Base-by-base conservation (phyloP, 2,113 vertebrate species). In the Ceyx margarethae region DNA sequence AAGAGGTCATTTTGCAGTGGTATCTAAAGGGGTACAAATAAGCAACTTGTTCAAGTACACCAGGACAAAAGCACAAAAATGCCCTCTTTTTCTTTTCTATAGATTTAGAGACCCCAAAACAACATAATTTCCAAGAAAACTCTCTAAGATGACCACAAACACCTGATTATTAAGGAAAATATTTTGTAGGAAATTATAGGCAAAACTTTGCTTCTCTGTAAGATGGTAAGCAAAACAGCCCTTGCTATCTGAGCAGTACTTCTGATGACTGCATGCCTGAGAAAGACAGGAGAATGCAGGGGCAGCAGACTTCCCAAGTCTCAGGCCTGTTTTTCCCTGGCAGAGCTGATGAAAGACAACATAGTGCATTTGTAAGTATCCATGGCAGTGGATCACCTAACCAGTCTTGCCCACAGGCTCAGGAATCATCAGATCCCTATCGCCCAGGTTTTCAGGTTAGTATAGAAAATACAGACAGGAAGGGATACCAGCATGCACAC, bases 391-490 rank as follows among this genome's bases (percentile, higher is more conserved):
- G 46, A 89, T 87, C 33, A 80, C 35, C 75, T 26, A 80, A 85
- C 51, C 79, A n/a, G 72, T 66, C 75, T 82, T 77, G 75, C 90
- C 85, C 68, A 80, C 37, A 80, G 90, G 81, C 67, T 85, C 22
- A 40, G 75, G 76, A 85, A 94, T 8, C 60, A 58, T 77, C 51
- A 87, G 79, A 74, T 85, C 74, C 43, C n/a, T 87, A 91, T 66
- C 64, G 89, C 19, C 58, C 90, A 85, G 85, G 87, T 87, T 95
- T 94, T 87, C 91, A 91, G 76, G 81, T 71, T 92, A 68, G 64
- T 43, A 71, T 62, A 90, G 71, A 92, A 92, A 91, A 86, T 66
- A 84, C 50, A 85, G 90, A 95, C 61, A 65, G 50, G 15, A 33
- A 81, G 60, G 28, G 56, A 71, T 65, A 81, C 79, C 58, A 58